Conservation (phyloP, 2,888 invertebrate genomes). For the Agapostemon virescens region DNA sequence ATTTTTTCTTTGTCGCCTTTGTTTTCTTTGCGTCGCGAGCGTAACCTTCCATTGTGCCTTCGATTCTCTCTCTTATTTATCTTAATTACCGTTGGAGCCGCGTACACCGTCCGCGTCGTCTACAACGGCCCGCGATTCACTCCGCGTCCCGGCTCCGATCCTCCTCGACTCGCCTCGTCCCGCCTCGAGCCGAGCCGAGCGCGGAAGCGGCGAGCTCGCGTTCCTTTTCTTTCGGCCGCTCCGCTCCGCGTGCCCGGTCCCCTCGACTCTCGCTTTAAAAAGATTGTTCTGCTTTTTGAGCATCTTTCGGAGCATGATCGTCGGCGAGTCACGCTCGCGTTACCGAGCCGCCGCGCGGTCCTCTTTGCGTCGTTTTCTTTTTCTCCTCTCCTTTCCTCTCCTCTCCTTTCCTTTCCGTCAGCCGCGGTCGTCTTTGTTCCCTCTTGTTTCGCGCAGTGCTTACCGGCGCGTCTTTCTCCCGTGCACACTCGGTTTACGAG, state of each 20-base stretch:
- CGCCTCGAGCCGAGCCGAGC: background rate
- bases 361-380: conserved; percentile 39
- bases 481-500: conserved; percentile 41
- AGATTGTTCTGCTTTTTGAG: conserved; percentile 53
- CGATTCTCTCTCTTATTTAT: conserved; percentile 50
- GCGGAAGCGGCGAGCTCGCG: background rate
- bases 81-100: conserved; percentile 43
- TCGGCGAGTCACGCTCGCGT: conserved; percentile 37
- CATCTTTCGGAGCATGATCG: conserved; percentile 55
- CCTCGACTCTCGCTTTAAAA: conserved; percentile 34
- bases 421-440: conserved; percentile 36
- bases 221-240: conserved; percentile 7
- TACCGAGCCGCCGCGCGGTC: conserved; percentile 13
- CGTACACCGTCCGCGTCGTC: conserved; percentile 26
- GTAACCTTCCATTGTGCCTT: conserved; percentile 50
- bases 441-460: conserved; percentile 37
- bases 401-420: background rate
- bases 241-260: background rate
- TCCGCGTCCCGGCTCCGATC: conserved; percentile 4
- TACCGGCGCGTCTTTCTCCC: conserved; percentile 31
- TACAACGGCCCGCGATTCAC: conserved; percentile 17
- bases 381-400: background rate
- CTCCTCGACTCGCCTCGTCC: background rate
- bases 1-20: conserved; percentile 43
- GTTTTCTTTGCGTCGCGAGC: conserved; percentile 49